Evolutionary conservation across 2,797 vertebrate genomes (phyloP).

Genomic region (Selene dorsalis): DNA sequence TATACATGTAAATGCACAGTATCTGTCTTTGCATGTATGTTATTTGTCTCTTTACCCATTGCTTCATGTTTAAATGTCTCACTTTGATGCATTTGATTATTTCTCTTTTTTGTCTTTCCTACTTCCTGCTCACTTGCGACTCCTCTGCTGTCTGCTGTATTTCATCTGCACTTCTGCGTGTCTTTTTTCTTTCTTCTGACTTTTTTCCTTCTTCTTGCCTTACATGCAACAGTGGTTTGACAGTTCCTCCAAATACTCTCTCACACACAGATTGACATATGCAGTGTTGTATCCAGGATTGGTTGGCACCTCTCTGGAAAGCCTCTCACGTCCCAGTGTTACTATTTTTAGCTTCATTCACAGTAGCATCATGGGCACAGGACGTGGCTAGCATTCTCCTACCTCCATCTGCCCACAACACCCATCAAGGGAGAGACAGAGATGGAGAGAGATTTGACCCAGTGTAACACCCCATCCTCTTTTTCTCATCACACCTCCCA

Average conservation of each 20-base stretch:
- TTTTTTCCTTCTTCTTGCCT: no score
- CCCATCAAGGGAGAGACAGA: constrained; percentile 30
- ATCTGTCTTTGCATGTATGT: neutral
- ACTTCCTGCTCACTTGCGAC: neutral
- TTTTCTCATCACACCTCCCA: constrained; percentile 38
- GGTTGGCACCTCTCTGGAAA: constrained; percentile 53
- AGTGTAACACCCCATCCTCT: constrained; percentile 18
- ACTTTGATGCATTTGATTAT: neutral
- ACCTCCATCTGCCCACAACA: constrained; percentile 53
- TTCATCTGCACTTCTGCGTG: constrained; percentile 27
- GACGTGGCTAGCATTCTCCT: constrained; percentile 58
- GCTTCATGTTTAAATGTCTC: neutral
- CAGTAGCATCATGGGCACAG: constrained; percentile 40
- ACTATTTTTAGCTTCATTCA: constrained; percentile 72
- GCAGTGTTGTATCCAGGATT: constrained; percentile 57
- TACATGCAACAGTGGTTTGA: constrained; percentile 46
- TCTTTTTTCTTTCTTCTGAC: constrained; percentile 19
- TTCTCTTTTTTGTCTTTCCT: neutral
- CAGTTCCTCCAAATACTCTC: constrained; percentile 30
- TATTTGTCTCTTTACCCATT: neutral
- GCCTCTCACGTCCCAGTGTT: constrained; percentile 33
- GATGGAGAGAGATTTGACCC: constrained; percentile 42
- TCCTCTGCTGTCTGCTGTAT: constrained; percentile 5
- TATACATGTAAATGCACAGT: neutral
- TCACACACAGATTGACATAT: constrained; percentile 45